Percentiles rank a stretch among this genome's conserved stretches.
Evolutionary conservation across 2,113 vertebrate species (phyloP).

Genomic region (Perccottus glenii): DNA sequence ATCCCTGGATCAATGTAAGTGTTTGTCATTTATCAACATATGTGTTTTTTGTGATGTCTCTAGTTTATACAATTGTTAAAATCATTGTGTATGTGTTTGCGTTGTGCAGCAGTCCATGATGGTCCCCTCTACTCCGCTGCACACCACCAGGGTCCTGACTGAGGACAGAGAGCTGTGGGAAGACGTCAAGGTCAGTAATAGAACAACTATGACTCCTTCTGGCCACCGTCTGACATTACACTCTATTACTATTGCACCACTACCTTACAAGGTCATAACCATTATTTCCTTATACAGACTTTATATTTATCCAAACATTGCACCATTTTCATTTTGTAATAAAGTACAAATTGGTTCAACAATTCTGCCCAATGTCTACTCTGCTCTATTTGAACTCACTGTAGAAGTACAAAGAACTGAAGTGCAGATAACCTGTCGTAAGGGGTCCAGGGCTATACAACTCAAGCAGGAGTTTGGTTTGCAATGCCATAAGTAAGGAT

Average conservation of each 20-base stretch:
- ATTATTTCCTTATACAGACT: too few relatives aligned
- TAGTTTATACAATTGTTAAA: background rate
- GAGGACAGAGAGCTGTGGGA: constrained; percentile 98
- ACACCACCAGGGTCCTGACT: constrained; percentile 92
- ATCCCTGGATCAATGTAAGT: constrained; percentile 96
- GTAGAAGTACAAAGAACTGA: too few relatives aligned
- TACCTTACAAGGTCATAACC: background rate
- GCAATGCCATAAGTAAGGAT: too few relatives aligned
- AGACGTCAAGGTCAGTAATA: constrained; percentile 91
- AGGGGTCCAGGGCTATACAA: too few relatives aligned
- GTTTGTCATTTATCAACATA: background rate
- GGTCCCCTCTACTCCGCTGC: constrained; percentile 93
- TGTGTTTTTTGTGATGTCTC: background rate
- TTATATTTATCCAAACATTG: too few relatives aligned
- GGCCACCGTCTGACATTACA: constrained; percentile 46
- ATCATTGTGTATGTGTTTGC: constrained; percentile 18
- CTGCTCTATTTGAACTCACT: too few relatives aligned
- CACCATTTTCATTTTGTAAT: too few relatives aligned
- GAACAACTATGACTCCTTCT: constrained; percentile 50
- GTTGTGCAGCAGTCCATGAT: constrained; percentile 87
- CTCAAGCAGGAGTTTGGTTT: too few relatives aligned
- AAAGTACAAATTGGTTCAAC: too few relatives aligned
- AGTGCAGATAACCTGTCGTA: too few relatives aligned
- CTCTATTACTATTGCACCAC: background rate
- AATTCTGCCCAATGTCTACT: too few relatives aligned